Conservation (phyloP, 2,888 invertebrate genomes). For the Andrena marginata region DNA sequence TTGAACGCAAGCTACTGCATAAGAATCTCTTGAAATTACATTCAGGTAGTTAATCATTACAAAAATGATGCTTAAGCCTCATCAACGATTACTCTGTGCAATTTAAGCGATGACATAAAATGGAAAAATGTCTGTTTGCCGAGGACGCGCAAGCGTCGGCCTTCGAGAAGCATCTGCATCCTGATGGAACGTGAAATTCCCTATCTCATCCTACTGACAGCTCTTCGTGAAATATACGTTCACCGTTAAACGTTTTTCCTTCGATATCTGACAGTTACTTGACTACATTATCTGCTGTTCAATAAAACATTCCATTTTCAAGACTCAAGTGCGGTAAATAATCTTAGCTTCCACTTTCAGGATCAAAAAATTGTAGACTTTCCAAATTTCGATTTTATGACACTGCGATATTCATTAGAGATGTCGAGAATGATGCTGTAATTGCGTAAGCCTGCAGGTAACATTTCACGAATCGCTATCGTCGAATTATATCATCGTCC, state of each 20-base stretch:
- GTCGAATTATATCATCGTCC: conserved; percentile 13
- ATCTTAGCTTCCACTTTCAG: no score
- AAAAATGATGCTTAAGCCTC: neutral
- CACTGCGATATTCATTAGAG: neutral
- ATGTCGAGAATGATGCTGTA: neutral
- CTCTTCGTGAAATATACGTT: conserved; percentile 4
- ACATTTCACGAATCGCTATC: conserved; percentile 38
- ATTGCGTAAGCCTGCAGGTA: conserved; percentile 28
- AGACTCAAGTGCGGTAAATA: no score
- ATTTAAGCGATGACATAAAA: conserved; percentile 23
- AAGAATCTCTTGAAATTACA: no score
- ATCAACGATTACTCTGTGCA: neutral
- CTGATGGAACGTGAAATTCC: conserved; percentile 21
- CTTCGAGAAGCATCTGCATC: conserved; percentile 23
- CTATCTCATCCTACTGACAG: neutral
- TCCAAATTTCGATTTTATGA: neutral
- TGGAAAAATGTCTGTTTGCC: conserved; percentile 11
- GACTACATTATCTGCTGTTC: neutral
- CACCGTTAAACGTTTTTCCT: conserved; percentile 9
- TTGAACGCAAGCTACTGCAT: no score
- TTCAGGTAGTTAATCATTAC: neutral
- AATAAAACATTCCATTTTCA: conserved; percentile 1
- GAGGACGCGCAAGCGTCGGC: conserved; percentile 14
- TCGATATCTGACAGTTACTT: neutral
- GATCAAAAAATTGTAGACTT: no score